Conservation (phyloP, 92 coral and sea anemone genomes). For the Scolanthus callimorphus region DNA sequence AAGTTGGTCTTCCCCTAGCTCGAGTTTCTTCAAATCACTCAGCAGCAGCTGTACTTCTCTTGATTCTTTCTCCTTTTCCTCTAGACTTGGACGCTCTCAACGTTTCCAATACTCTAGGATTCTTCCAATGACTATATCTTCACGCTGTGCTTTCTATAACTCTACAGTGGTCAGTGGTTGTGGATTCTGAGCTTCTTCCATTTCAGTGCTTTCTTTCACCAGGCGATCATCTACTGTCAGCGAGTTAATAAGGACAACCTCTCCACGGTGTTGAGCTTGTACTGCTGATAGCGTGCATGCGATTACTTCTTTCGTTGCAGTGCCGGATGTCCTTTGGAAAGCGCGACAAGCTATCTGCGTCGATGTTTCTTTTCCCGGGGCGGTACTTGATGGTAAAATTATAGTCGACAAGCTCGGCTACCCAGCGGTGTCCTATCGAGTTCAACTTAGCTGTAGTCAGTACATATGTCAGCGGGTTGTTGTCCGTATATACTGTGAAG, state of each 20-base stretch:
- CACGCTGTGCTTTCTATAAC: conserved; percentile 25
- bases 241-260: conserved; percentile 29
- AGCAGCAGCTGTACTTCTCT: conserved; percentile 31
- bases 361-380: conserved; percentile 23
- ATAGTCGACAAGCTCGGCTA: conserved; percentile 42
- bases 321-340: conserved; percentile 3
- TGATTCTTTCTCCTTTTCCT: conserved; percentile 25
- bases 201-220: neutral
- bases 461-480: conserved; percentile 39
- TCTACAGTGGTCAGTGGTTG: conserved; percentile 28
- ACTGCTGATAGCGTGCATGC: conserved; percentile 22
- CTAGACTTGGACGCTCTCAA: conserved; percentile 14
- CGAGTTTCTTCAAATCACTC: conserved; percentile 48
- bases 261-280: conserved; percentile 35
- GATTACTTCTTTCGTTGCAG: conserved; percentile 18
- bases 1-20: conserved; percentile 41
- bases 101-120: conserved; percentile 20
- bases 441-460: conserved; percentile 38
- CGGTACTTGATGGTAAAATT: conserved; percentile 42
- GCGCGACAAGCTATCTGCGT: conserved; percentile 35
- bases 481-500: conserved; percentile 32
- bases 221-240: conserved; percentile 3
- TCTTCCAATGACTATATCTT: conserved; percentile 20
- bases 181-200: neutral
- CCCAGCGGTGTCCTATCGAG: conserved; percentile 42